phyloP scores from a whole-genome alignment of 1,140 invertebrate genomes.

The Heliconius congener region DNA sequence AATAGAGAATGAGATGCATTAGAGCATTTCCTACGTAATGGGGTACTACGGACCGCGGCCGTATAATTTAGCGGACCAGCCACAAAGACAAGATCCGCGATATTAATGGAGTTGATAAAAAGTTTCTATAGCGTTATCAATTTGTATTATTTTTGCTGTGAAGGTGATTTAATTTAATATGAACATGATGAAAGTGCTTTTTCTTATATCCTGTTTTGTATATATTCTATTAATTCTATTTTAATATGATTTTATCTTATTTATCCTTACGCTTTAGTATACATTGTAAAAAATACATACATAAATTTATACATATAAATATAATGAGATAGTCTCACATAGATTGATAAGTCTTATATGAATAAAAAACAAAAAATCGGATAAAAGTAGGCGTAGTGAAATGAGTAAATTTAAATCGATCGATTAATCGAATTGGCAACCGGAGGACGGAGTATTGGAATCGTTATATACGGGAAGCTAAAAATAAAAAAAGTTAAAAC shows the following conservation, averaged over 20 bases:
- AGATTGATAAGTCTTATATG: too few species aligned
- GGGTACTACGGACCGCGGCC: conserved; percentile 54
- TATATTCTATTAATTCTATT: neutral
- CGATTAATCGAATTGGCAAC: too few species aligned
- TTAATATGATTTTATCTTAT: neutral
- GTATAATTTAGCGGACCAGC: conserved; percentile 71
- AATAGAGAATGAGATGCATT: conserved; percentile 80
- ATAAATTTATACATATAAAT: too few species aligned
- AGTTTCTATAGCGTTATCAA: conserved; percentile 44
- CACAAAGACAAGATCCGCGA: conserved; percentile 60
- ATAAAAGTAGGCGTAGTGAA: too few species aligned
- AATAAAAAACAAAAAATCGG: too few species aligned
- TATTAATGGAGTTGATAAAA: conserved; percentile 53
- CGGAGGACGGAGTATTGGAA: too few species aligned
- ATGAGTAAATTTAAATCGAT: too few species aligned
- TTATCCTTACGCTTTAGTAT: too few species aligned
- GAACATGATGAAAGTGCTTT: neutral
- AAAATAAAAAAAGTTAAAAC: too few species aligned
- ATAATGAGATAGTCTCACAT: too few species aligned
- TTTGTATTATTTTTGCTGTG: conserved; percentile 24
- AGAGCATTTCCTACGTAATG: conserved; percentile 72
- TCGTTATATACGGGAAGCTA: too few species aligned
- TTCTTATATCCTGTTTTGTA: neutral
- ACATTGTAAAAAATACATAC: too few species aligned
- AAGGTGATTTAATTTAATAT: neutral